phyloP scores from a whole-genome alignment of 2,113 vertebrate genomes.

The Sander lucioperca region DNA sequence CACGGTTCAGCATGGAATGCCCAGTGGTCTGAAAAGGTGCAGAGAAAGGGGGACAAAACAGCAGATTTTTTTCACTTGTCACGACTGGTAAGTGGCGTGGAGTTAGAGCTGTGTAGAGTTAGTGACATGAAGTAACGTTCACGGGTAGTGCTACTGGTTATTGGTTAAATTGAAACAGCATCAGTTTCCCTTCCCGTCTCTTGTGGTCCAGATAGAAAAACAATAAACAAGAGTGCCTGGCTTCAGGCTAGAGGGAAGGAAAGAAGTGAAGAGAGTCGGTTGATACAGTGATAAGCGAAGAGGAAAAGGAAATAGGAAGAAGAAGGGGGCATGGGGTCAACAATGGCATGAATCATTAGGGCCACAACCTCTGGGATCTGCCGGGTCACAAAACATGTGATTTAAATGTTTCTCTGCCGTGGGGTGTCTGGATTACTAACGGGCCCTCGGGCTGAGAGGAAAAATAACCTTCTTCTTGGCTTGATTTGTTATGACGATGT shows the following conservation, averaged over 20 bases:
- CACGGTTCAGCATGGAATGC: background rate
- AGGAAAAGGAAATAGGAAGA: slow-evolving; percentile 43
- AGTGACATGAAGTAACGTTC: background rate
- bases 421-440: slow-evolving; percentile 3
- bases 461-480: background rate
- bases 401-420: slow-evolving; percentile 8
- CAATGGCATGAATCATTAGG: slow-evolving; percentile 25
- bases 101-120: background rate
- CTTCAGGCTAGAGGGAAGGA: slow-evolving; percentile 44
- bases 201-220: slow-evolving; percentile 2
- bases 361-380: slow-evolving; percentile 12
- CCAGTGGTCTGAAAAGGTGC: background rate
- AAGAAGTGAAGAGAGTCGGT: slow-evolving; percentile 10
- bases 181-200: background rate
- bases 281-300: background rate
- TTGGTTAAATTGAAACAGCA: background rate
- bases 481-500: background rate
- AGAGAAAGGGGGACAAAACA: background rate
- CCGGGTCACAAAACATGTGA: slow-evolving; percentile 20
- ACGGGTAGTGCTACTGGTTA: background rate
- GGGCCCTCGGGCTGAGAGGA: background rate
- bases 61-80: background rate
- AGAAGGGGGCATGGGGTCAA: slow-evolving; percentile 60
- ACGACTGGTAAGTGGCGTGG: background rate
- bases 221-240: slow-evolving; percentile 9